These are phyloP conservation scores for Agraylea sexmaculata DNA, from an alignment of 1,140 invertebrate species.

Conservation along the genomic window DNA sequence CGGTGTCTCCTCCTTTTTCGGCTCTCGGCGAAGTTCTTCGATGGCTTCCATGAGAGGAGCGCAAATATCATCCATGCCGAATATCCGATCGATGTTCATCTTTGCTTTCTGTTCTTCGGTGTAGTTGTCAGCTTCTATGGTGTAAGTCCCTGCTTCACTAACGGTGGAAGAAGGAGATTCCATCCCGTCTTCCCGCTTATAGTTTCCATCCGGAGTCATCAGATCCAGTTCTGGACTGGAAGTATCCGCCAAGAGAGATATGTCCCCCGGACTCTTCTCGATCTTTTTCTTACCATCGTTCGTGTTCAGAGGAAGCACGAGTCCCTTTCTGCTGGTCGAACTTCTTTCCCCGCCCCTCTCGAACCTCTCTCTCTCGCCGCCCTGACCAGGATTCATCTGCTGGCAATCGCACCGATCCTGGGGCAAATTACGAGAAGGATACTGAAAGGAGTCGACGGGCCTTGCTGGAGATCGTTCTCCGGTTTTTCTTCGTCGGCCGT, in stretches of 20 bases:
- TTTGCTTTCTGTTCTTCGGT: constrained; percentile 76
- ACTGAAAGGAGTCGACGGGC: no score
- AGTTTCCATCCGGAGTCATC: constrained; percentile 36
- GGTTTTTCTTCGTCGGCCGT: constrained; percentile 4
- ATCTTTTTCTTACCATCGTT: no score
- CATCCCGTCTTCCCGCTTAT: constrained; percentile 8
- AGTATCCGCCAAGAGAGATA: constrained; percentile 39
- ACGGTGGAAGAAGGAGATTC: constrained; percentile 46
- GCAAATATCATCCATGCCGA: constrained; percentile 32
- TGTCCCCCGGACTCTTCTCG: constrained; percentile 37
- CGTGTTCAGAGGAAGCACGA: no score
- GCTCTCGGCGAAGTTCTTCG: no score
- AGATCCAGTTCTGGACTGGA: constrained; percentile 47
- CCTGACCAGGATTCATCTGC: no score
- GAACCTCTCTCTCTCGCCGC: no score
- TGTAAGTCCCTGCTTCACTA: constrained; percentile 80
- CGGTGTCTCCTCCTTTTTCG: constrained; percentile 5
- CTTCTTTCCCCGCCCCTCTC: no score
- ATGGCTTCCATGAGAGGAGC: constrained; percentile 28
- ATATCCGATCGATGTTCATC: constrained; percentile 73
- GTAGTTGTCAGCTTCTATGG: constrained; percentile 71
- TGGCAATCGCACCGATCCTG: no score
- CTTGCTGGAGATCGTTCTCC: no score
- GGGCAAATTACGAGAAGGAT: no score
- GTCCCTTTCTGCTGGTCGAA: no score